These are phyloP conservation scores for Ostrea denselamellosa DNA, from an alignment of 1,140 invertebrate genomes.

Conservation along the genomic window DNA sequence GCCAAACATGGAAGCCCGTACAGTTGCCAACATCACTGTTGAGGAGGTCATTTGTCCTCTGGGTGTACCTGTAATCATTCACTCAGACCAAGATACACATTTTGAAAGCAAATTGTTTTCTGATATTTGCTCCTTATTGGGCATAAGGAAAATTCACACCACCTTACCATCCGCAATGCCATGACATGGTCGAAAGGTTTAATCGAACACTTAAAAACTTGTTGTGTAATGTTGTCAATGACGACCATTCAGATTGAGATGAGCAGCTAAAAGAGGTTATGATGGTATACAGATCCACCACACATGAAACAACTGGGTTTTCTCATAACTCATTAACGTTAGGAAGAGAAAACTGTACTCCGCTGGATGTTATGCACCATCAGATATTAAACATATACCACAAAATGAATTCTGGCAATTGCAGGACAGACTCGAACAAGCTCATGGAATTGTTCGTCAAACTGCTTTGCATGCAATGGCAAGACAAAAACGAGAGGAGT, in stretches of 20 bases:
- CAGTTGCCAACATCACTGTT: conserved; percentile 41
- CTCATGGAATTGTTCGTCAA: neutral
- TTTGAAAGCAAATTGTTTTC: conserved; percentile 38
- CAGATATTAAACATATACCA: neutral
- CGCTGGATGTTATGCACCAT: neutral
- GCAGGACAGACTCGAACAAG: neutral
- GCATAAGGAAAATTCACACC: conserved; percentile 49
- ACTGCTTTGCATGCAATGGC: neutral
- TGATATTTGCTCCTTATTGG: conserved; percentile 51
- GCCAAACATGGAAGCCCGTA: neutral
- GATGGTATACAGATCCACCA: neutral
- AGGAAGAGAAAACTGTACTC: neutral
- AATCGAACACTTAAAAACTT: conserved; percentile 42
- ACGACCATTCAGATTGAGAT: no score
- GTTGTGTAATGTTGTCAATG: conserved; percentile 3
- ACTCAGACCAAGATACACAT: conserved; percentile 51
- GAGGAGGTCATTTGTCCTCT: conserved; percentile 56
- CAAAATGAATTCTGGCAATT: conserved; percentile 11
- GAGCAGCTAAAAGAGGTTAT: no score
- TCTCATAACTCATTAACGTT: neutral
- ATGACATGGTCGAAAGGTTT: conserved; percentile 57
- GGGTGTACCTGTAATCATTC: conserved; percentile 41
- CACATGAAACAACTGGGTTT: neutral
- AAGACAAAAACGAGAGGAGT: neutral
- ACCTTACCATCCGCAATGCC: conserved; percentile 46